These are phyloP conservation scores for Epizoanthus stellaris DNA, from an alignment of 92 coral and sea anemone species.

Conservation along the genomic window DNA sequence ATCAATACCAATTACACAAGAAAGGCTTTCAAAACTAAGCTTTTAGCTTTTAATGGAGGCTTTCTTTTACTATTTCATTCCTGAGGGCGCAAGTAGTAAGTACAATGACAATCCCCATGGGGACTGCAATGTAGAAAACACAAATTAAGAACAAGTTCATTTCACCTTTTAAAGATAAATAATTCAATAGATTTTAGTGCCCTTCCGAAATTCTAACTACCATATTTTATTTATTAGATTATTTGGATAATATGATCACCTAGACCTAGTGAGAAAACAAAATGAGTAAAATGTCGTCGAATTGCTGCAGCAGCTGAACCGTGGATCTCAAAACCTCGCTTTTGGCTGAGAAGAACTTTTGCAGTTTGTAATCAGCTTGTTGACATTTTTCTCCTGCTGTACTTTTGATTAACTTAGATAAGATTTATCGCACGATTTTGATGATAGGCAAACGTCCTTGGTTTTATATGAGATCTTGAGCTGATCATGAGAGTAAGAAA, in stretches of 20 bases:
- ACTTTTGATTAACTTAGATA: slow-evolving; percentile 20
- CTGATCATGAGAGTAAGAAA: no score
- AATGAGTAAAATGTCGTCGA: not conserved
- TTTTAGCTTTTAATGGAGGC: no score
- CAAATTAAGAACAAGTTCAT: not conserved
- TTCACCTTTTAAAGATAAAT: not conserved
- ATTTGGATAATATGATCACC: not conserved
- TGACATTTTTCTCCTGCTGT: slow-evolving; percentile 13
- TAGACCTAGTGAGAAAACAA: not conserved
- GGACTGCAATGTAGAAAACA: not conserved
- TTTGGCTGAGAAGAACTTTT: not conserved
- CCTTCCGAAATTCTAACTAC: not conserved
- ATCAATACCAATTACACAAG: not conserved
- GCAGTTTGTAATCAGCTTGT: not conserved
- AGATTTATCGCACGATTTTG: not conserved
- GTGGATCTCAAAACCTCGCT: not conserved
- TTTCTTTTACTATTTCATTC: slow-evolving; percentile 2
- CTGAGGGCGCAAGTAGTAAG: not conserved
- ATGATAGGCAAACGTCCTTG: not conserved
- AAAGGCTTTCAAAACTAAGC: not conserved
- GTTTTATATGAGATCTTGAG: no score
- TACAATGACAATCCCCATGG: slow-evolving; percentile 20
- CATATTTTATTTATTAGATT: not conserved
- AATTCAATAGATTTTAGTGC: not conserved
- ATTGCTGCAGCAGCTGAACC: slow-evolving; percentile 11